Percentiles rank a stretch among this genome's conserved stretches.
Conservation (phyloP, 2,113 vertebrate genomes). For the Dryoscopus gambensis region DNA sequence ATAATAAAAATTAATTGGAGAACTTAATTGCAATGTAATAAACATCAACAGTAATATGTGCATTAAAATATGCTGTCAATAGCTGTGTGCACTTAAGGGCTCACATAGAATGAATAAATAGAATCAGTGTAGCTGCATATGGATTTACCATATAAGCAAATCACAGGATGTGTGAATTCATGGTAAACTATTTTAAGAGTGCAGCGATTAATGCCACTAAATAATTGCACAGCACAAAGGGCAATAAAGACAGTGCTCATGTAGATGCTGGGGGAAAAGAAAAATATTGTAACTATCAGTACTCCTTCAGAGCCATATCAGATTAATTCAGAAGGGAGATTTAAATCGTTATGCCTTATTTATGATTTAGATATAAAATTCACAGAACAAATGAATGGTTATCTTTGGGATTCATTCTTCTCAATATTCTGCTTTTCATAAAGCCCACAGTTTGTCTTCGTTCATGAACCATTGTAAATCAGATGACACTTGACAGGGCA, state of each 20-base stretch:
- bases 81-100: not conserved
- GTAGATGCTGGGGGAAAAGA: not conserved
- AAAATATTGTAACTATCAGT: not conserved
- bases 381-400: not conserved
- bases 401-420: not conserved
- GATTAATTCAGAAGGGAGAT: conserved; percentile 19
- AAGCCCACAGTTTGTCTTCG: not conserved
- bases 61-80: not conserved
- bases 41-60: not conserved
- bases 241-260: not conserved
- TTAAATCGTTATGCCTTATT: not conserved
- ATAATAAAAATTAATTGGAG: conserved; percentile 3
- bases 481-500: not conserved
- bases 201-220: not conserved
- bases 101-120: too few species aligned
- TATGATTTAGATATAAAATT: not conserved
- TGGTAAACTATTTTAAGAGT: not conserved
- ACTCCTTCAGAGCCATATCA: not conserved
- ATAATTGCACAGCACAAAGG: not conserved
- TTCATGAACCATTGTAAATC: not conserved
- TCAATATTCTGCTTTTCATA: not conserved
- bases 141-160: not conserved
- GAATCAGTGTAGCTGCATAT: not conserved
- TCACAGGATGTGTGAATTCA: not conserved
- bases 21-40: not conserved